Evolutionary conservation across 2,888 invertebrate genomes (phyloP).

Genomic region (Limnephilus lunatus): DNA sequence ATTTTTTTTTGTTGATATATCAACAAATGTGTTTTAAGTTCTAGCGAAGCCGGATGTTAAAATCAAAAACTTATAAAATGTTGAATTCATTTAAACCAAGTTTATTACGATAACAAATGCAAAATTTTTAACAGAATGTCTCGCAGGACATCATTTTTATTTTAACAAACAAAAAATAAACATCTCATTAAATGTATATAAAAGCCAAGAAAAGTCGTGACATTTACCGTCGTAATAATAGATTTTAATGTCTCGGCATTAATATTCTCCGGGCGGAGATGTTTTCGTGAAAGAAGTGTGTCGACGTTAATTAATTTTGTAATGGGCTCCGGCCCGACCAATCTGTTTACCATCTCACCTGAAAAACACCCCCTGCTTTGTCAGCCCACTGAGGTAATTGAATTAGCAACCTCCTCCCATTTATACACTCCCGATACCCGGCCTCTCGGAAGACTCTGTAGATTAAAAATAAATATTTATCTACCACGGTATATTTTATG

Average conservation of each 20-base stretch:
- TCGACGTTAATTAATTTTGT: conserved; percentile 54
- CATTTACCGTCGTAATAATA: not conserved
- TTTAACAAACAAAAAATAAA: not conserved
- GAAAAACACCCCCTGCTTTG: conserved; percentile 44
- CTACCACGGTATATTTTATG: not conserved
- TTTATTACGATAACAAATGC: no score
- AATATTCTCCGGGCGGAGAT: conserved; percentile 13
- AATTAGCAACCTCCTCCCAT: conserved; percentile 38
- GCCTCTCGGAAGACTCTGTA: not conserved
- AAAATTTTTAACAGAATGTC: not conserved
- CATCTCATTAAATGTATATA: not conserved
- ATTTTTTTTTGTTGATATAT: no score
- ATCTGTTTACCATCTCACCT: conserved; percentile 56
- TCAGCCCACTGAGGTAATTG: conserved; percentile 43
- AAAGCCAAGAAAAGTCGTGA: not conserved
- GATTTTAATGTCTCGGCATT: conserved; percentile 19
- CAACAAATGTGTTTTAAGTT: no score
- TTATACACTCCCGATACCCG: conserved; percentile 4
- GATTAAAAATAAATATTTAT: conserved; percentile 1
- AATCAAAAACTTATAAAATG: no score
- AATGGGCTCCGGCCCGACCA: conserved; percentile 41
- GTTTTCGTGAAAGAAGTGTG: conserved; percentile 48
- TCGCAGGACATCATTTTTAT: not conserved
- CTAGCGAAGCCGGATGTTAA: no score
- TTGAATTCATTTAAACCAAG: no score